Conservation (phyloP, 2,888 invertebrate genomes). For the Imbricaverruca yamaguchii region DNA sequence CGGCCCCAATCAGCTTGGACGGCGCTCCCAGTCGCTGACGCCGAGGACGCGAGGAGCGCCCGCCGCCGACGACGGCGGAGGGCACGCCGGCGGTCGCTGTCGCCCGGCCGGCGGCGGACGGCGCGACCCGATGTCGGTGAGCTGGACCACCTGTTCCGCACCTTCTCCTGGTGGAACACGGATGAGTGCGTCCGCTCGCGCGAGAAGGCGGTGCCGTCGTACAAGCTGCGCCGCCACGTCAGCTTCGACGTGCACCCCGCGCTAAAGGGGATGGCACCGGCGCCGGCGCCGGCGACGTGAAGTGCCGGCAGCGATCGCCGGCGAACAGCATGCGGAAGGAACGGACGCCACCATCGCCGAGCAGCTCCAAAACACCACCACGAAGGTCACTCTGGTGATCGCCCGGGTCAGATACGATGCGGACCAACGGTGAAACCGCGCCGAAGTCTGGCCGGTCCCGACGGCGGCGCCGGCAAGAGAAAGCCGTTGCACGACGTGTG, state of each 20-base stretch:
- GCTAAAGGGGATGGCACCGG: no score
- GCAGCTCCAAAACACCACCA: background rate
- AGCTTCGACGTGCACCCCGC: background rate
- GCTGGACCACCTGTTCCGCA: background rate
- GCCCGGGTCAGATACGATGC: no score
- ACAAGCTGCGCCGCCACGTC: background rate
- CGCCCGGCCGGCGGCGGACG: background rate
- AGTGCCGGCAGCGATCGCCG: no score
- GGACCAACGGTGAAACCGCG: no score
- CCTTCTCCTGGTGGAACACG: slow-evolving; percentile 11
- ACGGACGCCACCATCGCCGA: background rate
- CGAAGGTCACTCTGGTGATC: background rate
- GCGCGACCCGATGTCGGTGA: background rate
- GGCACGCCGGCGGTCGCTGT: background rate
- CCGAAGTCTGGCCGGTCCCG: background rate
- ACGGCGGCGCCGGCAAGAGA: background rate
- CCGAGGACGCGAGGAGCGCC: no score
- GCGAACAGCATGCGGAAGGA: no score
- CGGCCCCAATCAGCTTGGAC: background rate
- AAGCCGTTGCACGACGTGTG: background rate
- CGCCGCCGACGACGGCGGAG: background rate
- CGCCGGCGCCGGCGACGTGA: background rate
- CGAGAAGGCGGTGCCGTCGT: background rate
- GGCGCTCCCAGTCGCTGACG: no score
- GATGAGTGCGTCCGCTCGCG: background rate